Percentiles rank a stretch among this genome's conserved stretches.
Evolutionary conservation across 1,140 invertebrate genomes (phyloP).

Genomic region (Mercenaria mercenaria): DNA sequence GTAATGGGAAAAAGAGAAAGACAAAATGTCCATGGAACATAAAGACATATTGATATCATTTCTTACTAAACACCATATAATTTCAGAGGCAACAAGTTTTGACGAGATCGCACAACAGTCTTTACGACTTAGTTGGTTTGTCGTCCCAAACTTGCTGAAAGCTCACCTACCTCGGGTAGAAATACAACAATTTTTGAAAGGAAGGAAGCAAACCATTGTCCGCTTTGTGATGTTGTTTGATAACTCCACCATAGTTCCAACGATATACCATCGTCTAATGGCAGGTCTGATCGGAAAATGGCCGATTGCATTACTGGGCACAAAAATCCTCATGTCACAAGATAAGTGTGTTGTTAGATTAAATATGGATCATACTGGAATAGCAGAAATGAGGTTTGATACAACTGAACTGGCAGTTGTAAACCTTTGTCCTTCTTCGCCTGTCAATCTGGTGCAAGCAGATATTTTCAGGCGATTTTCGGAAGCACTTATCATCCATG

Average conservation of each 20-base stretch:
- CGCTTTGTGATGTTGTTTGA: neutral
- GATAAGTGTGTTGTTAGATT: too few relatives aligned
- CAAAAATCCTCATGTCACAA: too few relatives aligned
- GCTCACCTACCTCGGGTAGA: neutral
- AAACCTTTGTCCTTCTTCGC: too few relatives aligned
- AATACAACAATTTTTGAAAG: neutral
- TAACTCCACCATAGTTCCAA: neutral
- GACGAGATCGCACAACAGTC: neutral
- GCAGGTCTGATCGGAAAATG: neutral
- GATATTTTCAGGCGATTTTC: too few relatives aligned
- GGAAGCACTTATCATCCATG: too few relatives aligned
- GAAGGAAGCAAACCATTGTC: neutral
- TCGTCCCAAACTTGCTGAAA: neutral
- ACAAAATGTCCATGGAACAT: neutral
- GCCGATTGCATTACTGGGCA: neutral
- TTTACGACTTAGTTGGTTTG: neutral
- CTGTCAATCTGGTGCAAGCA: too few relatives aligned
- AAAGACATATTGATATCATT: conserved; percentile 27
- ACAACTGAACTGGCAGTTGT: too few relatives aligned
- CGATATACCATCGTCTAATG: neutral
- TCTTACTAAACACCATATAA: conserved; percentile 45
- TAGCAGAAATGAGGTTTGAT: too few relatives aligned
- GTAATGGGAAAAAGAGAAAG: conserved; percentile 26
- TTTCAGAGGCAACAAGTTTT: neutral
- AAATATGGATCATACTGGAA: too few relatives aligned